Base-by-base conservation (phyloP, 2,113 vertebrate genomes). In the Cololabis saira region DNA sequence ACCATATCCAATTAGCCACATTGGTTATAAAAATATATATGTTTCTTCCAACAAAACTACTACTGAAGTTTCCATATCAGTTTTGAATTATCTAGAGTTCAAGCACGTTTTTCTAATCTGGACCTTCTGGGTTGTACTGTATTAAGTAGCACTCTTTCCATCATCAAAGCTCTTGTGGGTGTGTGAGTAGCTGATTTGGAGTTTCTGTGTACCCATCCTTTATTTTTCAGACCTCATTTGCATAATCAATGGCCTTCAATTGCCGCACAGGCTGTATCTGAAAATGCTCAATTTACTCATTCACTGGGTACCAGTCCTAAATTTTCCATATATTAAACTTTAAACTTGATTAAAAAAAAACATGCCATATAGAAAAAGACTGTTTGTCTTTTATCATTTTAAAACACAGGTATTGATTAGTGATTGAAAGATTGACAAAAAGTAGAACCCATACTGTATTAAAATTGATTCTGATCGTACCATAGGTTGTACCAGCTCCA, bases 211-310 rank as follows among this genome's bases (percentile, higher is more conserved):
- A 47, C 16, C 50, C 45, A 21, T 16, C 50, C 12, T 71, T 54
- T 47, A 53, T 53, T 53, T 53, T 45, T 51, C 11, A 61, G 49
- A 17, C 17, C 40, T 44, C 37, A 61, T 40, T 18, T 17, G 17
- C 51, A 49, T 56, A 56, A 71, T 62, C 30, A 63, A 43, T 71
- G 7, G 2, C 17, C 33, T 24, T 15, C 50, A n/a, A 27, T 52
- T 37, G 33, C 33, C 10, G 6, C 33, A 37, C 33, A 37, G 33
- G 33, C 33, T 37, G 33, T 37, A 37, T 37, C 33, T 37, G 33
- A 37, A 37, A 37, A 37, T 37, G 6, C 33, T 37, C 33, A 37
- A 9, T 9, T 37, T 37, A 37, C 33, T 37, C 6, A 37, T 7
- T 37, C 33, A 4, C 10, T 37, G 33, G 3, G 30, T 8, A 30